Evolutionary conservation across 1,140 invertebrate genomes (phyloP).

Genomic region (Steinernema feltiae): DNA sequence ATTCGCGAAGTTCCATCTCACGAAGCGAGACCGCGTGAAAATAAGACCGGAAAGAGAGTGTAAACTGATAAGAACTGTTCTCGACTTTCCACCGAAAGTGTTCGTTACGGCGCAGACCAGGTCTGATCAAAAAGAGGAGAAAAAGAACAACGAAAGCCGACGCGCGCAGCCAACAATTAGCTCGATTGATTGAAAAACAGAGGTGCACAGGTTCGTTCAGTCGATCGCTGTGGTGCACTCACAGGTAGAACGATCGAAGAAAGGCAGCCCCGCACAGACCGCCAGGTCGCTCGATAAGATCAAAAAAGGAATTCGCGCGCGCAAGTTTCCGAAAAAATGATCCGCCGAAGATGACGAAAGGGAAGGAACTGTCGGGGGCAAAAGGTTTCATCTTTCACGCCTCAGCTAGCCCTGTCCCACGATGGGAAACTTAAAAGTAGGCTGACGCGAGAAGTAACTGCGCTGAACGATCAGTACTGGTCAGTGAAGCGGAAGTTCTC

Average conservation of each 20-base stretch:
- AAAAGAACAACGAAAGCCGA: neutral
- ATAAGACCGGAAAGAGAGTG: no score
- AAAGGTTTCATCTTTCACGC: neutral
- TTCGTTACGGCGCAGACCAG: no score
- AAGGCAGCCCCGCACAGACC: neutral
- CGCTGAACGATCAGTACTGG: no score
- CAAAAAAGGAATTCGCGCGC: slow-evolving; percentile 7
- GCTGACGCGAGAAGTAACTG: neutral
- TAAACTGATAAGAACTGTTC: no score
- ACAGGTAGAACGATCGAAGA: slow-evolving; percentile 1
- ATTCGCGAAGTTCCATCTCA: neutral
- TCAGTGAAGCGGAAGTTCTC: no score
- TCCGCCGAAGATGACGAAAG: neutral
- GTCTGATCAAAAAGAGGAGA: neutral
- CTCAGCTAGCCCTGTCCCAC: neutral
- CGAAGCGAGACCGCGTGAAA: no score
- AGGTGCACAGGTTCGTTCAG: slow-evolving; percentile 6
- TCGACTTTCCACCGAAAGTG: no score
- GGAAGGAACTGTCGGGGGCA: neutral
- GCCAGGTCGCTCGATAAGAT: slow-evolving; percentile 6
- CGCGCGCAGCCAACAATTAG: neutral
- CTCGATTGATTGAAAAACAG: slow-evolving; percentile 12
- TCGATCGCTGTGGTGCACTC: neutral
- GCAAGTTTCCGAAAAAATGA: neutral
- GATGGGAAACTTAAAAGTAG: neutral